phyloP scores from a whole-genome alignment of 2,888 invertebrate genomes.

The Oscheius sp. region DNA sequence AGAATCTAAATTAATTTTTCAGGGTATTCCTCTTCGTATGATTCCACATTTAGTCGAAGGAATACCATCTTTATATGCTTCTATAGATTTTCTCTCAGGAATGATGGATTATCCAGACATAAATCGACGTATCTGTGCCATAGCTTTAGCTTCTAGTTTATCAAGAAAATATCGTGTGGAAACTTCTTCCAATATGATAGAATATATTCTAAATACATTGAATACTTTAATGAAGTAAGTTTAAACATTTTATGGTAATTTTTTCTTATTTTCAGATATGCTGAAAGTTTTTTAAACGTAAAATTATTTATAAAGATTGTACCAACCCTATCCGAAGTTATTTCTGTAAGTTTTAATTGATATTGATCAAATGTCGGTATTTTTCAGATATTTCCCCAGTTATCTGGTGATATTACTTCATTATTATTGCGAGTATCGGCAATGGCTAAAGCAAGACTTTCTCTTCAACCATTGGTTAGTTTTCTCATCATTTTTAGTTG shows the following conservation, averaged over 20 bases:
- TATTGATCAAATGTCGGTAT: background rate
- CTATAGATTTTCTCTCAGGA: slow-evolving; percentile 40
- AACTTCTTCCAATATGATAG: slow-evolving; percentile 37
- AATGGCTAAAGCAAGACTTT: slow-evolving; percentile 25
- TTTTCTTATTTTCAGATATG: slow-evolving; percentile 20
- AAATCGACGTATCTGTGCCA: slow-evolving; percentile 46
- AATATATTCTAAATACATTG: slow-evolving; percentile 43
- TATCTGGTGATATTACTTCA: slow-evolving; percentile 31
- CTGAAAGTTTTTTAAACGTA: slow-evolving; percentile 27
- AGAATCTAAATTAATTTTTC: background rate
- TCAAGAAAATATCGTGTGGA: slow-evolving; percentile 51
- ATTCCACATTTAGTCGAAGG: slow-evolving; percentile 46
- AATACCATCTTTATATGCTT: slow-evolving; percentile 48
- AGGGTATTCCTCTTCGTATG: slow-evolving; percentile 49
- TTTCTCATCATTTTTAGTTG: background rate
- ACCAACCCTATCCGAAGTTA: slow-evolving; percentile 23
- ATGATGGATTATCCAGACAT: slow-evolving; percentile 42
- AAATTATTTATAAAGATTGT: slow-evolving; percentile 22
- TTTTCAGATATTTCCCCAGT: slow-evolving; percentile 39
- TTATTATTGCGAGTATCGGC: slow-evolving; percentile 26
- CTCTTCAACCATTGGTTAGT: slow-evolving; percentile 33
- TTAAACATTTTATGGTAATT: background rate
- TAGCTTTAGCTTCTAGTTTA: slow-evolving; percentile 42
- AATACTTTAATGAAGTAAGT: slow-evolving; percentile 46
- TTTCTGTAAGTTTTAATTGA: slow-evolving; percentile 11